Conservation (phyloP, 2,888 invertebrate species). For the Perithous albicinctus region DNA sequence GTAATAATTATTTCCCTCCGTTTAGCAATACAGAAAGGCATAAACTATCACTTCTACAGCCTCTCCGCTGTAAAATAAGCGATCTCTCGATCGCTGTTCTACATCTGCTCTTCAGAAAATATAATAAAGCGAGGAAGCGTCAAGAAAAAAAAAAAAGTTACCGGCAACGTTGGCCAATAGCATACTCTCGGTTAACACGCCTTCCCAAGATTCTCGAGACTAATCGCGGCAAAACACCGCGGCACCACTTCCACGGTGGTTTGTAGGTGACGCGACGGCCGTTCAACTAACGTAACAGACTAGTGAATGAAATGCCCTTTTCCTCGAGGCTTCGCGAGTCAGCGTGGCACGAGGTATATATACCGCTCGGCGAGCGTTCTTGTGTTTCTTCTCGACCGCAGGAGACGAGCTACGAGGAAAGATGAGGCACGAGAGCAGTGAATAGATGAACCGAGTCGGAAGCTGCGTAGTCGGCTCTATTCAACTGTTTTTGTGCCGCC, state of each 20-base stretch:
- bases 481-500: conserved; percentile 43
- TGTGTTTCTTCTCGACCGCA: conserved; percentile 19
- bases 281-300: conserved; percentile 58
- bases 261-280: conserved; percentile 42
- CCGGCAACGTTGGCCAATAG: conserved; percentile 44
- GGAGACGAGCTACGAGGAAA: conserved; percentile 18
- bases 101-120: not conserved
- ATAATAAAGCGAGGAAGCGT: not conserved
- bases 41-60: too few relatives aligned
- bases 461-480: conserved; percentile 49
- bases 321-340: conserved; percentile 47
- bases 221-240: conserved; percentile 66
- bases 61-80: too few relatives aligned
- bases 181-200: conserved; percentile 18
- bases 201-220: conserved; percentile 60
- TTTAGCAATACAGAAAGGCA: not conserved
- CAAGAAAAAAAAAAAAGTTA: conserved; percentile 17
- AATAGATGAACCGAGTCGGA: conserved; percentile 36
- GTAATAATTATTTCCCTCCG: too few relatives aligned
- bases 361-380: conserved; percentile 5
- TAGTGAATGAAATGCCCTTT: conserved; percentile 68
- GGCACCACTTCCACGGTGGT: conserved; percentile 31
- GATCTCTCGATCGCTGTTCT: too few relatives aligned
- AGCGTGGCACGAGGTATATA: conserved; percentile 23
- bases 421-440: conserved; percentile 45